phyloP scores from a whole-genome alignment of 1,140 invertebrate genomes.

The Drosophila jambulina region DNA sequence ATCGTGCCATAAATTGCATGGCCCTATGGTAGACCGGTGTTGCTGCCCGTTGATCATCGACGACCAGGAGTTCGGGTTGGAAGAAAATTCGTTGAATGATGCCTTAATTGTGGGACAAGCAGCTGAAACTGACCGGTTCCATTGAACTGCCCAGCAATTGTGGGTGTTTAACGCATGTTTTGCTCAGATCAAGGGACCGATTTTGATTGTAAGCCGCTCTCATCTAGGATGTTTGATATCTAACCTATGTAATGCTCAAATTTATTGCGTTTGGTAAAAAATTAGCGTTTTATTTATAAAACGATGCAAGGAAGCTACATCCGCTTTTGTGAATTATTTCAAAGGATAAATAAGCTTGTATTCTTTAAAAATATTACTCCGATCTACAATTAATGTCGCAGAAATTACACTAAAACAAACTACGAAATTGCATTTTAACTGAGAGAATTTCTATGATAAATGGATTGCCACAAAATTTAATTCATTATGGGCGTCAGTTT shows the following conservation, averaged over 20 bases:
- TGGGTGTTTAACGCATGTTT: slow-evolving; percentile 68
- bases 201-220: slow-evolving; percentile 12
- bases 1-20: slow-evolving; percentile 67
- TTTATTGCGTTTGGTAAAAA: slow-evolving; percentile 7
- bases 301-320: background rate
- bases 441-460: too few relatives aligned
- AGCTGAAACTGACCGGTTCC: slow-evolving; percentile 65
- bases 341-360: too few relatives aligned
- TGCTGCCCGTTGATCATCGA: slow-evolving; percentile 41
- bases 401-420: too few relatives aligned
- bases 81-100: slow-evolving; percentile 71
- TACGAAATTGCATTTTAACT: too few relatives aligned
- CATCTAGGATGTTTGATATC: background rate
- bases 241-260: slow-evolving; percentile 56
- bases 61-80: slow-evolving; percentile 23
- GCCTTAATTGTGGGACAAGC: slow-evolving; percentile 73
- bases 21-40: slow-evolving; percentile 39
- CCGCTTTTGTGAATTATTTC: too few relatives aligned
- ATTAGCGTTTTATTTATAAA: background rate
- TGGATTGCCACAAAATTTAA: too few relatives aligned
- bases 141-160: slow-evolving; percentile 59
- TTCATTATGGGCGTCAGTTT: too few relatives aligned
- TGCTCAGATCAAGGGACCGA: slow-evolving; percentile 17
- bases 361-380: background rate
- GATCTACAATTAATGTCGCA: too few relatives aligned